phyloP scores from a whole-genome alignment of 2,888 invertebrate species.

The Lycocerus yunnanus region DNA sequence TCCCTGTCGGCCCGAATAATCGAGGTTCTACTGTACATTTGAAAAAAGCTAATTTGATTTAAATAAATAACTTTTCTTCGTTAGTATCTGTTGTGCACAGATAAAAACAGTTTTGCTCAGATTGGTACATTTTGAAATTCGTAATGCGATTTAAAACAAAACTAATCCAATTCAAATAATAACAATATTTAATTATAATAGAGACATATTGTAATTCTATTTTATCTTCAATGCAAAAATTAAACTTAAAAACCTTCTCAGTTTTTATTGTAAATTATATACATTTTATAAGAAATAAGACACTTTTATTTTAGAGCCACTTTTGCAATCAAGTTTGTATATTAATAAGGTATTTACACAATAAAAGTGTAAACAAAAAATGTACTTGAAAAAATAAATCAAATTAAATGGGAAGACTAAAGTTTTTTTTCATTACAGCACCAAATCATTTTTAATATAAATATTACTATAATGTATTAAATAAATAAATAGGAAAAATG shows the following conservation, averaged over 20 bases:
- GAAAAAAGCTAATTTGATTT: too few species aligned
- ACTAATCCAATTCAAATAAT: neutral
- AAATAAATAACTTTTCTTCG: neutral
- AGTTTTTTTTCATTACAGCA: neutral
- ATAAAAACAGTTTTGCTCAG: neutral
- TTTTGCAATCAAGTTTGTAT: neutral
- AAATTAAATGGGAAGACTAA: neutral
- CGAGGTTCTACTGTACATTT: too few species aligned
- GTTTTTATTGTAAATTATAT: neutral
- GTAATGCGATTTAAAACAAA: neutral
- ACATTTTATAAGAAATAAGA: neutral
- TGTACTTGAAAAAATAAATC: neutral
- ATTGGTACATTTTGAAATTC: neutral
- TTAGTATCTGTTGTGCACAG: neutral
- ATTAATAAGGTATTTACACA: neutral
- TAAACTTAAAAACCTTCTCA: neutral
- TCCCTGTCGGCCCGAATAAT: too few species aligned
- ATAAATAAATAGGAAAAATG: slow-evolving; percentile 8
- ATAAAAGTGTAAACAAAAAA: neutral
- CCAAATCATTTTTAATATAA: neutral
- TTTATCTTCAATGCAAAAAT: neutral
- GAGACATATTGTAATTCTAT: neutral
- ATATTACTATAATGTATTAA: neutral
- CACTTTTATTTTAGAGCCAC: neutral
- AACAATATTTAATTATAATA: neutral